Percentiles rank a stretch among this genome's conserved stretches.
phyloP scores from a whole-genome alignment of 1,140 invertebrate species.

The Rhagoletis zephyria region DNA sequence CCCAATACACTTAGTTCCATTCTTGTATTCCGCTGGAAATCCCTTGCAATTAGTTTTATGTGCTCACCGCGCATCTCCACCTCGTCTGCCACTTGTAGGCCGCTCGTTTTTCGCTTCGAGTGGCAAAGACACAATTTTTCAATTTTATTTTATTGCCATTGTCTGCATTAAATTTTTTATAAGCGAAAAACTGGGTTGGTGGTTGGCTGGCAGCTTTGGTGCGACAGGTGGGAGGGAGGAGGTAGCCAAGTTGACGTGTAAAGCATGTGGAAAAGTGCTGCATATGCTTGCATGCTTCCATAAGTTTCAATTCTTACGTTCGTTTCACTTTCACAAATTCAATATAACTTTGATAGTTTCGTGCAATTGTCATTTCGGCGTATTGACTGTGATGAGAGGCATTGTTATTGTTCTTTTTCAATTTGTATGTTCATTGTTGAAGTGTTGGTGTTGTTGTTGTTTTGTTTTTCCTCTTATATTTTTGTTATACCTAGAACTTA shows the following conservation, averaged over 20 bases:
- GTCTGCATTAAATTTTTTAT: constrained; percentile 24
- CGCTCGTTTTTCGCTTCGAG: not conserved
- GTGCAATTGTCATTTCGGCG: constrained; percentile 1
- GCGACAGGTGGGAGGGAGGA: too few species aligned
- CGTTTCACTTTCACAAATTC: not conserved
- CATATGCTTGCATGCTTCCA: not conserved
- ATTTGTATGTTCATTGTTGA: not conserved
- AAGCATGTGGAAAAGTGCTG: not conserved
- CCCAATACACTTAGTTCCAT: too few species aligned
- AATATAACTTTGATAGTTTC: constrained; percentile 9
- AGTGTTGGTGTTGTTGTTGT: not conserved
- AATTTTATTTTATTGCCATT: constrained; percentile 31
- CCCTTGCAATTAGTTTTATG: constrained; percentile 31
- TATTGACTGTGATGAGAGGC: not conserved
- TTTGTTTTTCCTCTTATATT: not conserved
- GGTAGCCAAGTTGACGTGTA: not conserved
- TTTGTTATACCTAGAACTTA: not conserved
- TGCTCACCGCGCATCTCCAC: not conserved
- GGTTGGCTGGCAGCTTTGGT: not conserved
- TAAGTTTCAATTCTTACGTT: too few species aligned
- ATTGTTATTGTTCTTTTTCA: not conserved
- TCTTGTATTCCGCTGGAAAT: not conserved
- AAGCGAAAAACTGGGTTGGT: not conserved
- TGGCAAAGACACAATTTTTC: constrained; percentile 32
- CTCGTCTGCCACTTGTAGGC: not conserved